Evolutionary conservation across 2,888 invertebrate genomes (phyloP), one percentile per base, ranked within the genome.

Genomic region (Scaptomyza polygonia): DNA sequence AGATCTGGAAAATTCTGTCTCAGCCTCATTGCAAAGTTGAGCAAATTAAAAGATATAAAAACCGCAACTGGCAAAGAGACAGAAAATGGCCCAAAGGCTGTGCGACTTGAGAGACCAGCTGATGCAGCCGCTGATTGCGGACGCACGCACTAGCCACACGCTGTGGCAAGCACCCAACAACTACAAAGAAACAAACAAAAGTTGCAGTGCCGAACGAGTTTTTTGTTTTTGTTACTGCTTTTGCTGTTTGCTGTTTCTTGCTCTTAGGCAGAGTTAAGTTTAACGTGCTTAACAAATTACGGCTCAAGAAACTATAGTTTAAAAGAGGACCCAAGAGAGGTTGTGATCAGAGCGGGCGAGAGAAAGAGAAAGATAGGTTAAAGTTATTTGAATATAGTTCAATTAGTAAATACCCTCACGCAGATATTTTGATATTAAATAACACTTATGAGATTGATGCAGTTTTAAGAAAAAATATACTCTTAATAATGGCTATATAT

Each of bases 131-230:
- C n/a, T n/a, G 82, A 81, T 81, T 79, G 71, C 67, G 67, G 66
- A 58, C 79, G 53, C 82, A 82, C 80, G 80, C 85, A 81, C 82
- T 71, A 52, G 71, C 81, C 80, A 74, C 79, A 79, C 77, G 80
- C 79, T 79, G 83, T 27, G 76, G 81, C 81, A 68, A 67, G 39
- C 63, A 64, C 52, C 67, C 75, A 77, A 48, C 3, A 42, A 42
- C 18, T 16, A 39, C 39, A 14, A 36, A n/a, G n/a, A n/a, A 36
- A 14, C 34, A n/a, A 5, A 12, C 25, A 72, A 77, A 75, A 74
- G 61, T 72, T 67, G 77, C 83, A 72, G 54, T 63, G 36, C 30
- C 58, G 70, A 81, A 81, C 84, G 30, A 76, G 81, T 83, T 81
- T 72, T 55, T 44, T 55, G 12, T 34, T 56, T 12, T 25, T 25